phyloP scores from a whole-genome alignment of 2,888 invertebrate species.

The Koerneria pararmatus region DNA sequence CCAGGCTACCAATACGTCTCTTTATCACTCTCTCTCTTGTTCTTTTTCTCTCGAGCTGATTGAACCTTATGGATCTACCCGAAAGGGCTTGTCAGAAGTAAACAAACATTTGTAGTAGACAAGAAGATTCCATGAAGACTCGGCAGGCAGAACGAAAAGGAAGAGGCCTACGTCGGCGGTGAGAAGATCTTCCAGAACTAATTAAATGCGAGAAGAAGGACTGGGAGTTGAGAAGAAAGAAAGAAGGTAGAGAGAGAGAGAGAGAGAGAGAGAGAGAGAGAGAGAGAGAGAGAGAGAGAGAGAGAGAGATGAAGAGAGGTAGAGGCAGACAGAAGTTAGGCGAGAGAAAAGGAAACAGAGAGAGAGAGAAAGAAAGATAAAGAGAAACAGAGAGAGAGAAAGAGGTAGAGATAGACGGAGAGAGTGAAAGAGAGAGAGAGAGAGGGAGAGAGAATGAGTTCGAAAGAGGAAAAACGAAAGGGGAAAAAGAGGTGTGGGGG shows the following conservation, averaged over 20 bases:
- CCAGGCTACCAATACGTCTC: too few species aligned
- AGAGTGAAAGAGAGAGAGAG: background rate
- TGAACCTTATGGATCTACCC: too few species aligned
- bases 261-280: background rate
- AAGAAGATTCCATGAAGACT: too few species aligned
- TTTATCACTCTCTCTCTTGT: too few species aligned
- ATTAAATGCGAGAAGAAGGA: background rate
- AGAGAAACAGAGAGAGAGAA: background rate
- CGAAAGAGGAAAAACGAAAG: background rate
- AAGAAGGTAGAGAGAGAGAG: conserved; percentile 6
- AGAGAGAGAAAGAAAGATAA: background rate
- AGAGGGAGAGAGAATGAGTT: background rate
- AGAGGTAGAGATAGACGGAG: conserved; percentile 2
- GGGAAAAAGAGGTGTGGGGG: background rate
- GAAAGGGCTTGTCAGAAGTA: too few species aligned
- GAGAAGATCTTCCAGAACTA: background rate
- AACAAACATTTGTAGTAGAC: too few species aligned
- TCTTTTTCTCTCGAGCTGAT: too few species aligned
- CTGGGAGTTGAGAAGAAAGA: background rate
- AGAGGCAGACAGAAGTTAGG: background rate
- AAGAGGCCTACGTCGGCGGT: conserved; percentile 4
- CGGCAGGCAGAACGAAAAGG: too few species aligned
- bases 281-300: background rate
- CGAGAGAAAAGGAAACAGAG: background rate
- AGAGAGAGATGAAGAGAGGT: background rate